Percentiles rank a stretch among this genome's conserved stretches.
Conservation (phyloP, 2,797 vertebrate genomes). For the Esox lucius region DNA sequence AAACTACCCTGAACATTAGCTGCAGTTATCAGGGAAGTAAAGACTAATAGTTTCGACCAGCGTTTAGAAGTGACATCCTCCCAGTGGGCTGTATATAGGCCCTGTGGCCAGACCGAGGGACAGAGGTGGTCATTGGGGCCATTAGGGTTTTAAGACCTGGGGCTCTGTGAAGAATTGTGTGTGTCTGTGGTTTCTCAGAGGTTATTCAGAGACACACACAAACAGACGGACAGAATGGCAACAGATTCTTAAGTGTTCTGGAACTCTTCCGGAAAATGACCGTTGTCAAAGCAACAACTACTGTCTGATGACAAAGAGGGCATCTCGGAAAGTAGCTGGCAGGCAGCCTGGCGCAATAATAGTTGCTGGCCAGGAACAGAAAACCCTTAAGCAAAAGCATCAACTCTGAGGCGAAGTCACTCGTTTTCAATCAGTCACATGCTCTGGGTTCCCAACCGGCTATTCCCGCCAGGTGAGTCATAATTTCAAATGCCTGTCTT, state of each 20-base stretch:
- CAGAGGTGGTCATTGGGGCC: conserved; percentile 24
- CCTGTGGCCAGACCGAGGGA: conserved; percentile 34
- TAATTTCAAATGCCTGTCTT: too few species aligned
- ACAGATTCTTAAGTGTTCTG: neutral
- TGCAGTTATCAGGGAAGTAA: neutral
- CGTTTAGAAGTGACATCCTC: conserved; percentile 7
- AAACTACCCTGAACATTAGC: neutral
- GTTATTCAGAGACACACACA: conserved; percentile 53
- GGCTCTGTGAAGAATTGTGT: conserved; percentile 22
- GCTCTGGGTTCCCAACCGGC: too few species aligned
- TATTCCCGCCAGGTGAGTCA: too few species aligned
- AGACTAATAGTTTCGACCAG: conserved; percentile 22
- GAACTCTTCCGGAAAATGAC: neutral
- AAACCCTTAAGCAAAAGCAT: too few species aligned
- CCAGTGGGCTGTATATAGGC: conserved; percentile 29
- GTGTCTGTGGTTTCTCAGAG: conserved; percentile 25
- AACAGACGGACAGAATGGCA: conserved; percentile 21
- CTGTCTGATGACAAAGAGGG: too few species aligned
- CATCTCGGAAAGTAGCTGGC: too few species aligned
- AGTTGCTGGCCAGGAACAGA: too few species aligned
- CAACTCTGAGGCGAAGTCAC: too few species aligned
- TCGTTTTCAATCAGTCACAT: too few species aligned
- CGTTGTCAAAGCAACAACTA: neutral
- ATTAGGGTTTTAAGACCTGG: conserved; percentile 48
- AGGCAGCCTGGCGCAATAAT: too few species aligned